phyloP scores from a whole-genome alignment of 2,888 invertebrate species.

The Tigriopus californicus region DNA sequence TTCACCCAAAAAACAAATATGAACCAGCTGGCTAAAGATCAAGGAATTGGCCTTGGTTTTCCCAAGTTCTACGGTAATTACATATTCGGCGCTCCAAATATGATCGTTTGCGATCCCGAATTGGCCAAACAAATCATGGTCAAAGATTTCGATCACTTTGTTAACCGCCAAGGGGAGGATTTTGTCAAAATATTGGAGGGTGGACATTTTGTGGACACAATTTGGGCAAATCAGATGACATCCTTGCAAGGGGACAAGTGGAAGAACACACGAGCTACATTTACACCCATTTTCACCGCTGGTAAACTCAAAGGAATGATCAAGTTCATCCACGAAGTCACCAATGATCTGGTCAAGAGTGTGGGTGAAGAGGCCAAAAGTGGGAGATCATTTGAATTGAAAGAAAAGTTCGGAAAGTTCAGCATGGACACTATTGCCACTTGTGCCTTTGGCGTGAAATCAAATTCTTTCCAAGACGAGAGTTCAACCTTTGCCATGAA shows the following conservation, averaged over 20 bases:
- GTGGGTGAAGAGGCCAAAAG: constrained; percentile 22
- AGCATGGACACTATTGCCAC: constrained; percentile 18
- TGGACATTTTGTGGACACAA: too few species aligned
- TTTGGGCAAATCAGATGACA: background rate
- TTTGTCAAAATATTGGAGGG: background rate
- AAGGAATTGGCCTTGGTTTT: background rate
- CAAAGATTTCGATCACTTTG: constrained; percentile 19
- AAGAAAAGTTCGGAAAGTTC: too few species aligned
- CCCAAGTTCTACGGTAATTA: background rate
- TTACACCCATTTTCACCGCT: constrained; percentile 45
- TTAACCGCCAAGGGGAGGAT: too few species aligned
- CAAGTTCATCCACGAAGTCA: background rate
- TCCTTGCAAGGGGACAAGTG: constrained; percentile 34
- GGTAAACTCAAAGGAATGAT: constrained; percentile 27
- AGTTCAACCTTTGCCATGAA: background rate
- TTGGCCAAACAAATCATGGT: constrained; percentile 17
- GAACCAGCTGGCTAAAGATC: too few species aligned
- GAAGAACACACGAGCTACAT: constrained; percentile 40
- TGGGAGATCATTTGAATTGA: constrained; percentile 41
- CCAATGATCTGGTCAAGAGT: background rate
- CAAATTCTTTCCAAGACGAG: background rate
- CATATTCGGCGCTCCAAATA: background rate
- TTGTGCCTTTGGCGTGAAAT: background rate
- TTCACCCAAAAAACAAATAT: too few species aligned
- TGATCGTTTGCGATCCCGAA: constrained; percentile 17